Percentiles rank a stretch among this genome's conserved stretches.
These are phyloP conservation scores for Dasysyrphus albostriatus DNA, from an alignment of 2,888 invertebrate species.

Conservation along the genomic window DNA sequence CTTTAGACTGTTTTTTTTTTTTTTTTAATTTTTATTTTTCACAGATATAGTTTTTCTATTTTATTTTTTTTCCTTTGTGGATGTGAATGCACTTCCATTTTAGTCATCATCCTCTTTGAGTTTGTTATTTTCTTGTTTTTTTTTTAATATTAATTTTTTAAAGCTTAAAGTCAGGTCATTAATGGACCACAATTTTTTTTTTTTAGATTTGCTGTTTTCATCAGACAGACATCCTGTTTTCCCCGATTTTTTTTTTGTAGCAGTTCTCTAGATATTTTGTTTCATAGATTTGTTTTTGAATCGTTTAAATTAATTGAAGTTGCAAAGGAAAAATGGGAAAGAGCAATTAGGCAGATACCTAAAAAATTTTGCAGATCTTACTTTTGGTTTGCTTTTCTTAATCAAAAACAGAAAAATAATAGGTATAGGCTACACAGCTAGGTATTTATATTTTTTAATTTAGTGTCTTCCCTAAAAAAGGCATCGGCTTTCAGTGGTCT, in stretches of 20 bases:
- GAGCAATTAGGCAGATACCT: not conserved
- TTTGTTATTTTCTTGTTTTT: slow-evolving; percentile 18
- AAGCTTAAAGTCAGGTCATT: slow-evolving; percentile 54
- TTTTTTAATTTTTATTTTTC: slow-evolving; percentile 28
- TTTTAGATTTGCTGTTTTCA: slow-evolving; percentile 31
- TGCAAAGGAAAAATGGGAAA: not conserved
- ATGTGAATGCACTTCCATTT: slow-evolving; percentile 62
- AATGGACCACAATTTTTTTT: slow-evolving; percentile 28
- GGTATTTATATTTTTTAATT: too few relatives aligned
- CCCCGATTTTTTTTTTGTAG: not conserved
- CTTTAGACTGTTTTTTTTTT: slow-evolving; percentile 28
- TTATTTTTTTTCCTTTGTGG: slow-evolving; percentile 36
- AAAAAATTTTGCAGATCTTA: not conserved
- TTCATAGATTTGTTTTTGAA: slow-evolving; percentile 24
- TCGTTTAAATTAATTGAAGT: slow-evolving; percentile 30
- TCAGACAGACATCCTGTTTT: slow-evolving; percentile 29
- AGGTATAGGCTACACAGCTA: too few relatives aligned
- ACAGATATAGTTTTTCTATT: slow-evolving; percentile 26
- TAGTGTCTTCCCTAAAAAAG: too few relatives aligned
- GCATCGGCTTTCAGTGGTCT: too few relatives aligned
- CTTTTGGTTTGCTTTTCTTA: not conserved
- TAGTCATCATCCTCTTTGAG: slow-evolving; percentile 40
- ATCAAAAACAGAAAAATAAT: too few relatives aligned
- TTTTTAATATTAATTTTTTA: slow-evolving; percentile 22
- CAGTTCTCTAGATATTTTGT: slow-evolving; percentile 30